Conservation (phyloP, 2,113 vertebrate species). For the Gambusia affinis region DNA sequence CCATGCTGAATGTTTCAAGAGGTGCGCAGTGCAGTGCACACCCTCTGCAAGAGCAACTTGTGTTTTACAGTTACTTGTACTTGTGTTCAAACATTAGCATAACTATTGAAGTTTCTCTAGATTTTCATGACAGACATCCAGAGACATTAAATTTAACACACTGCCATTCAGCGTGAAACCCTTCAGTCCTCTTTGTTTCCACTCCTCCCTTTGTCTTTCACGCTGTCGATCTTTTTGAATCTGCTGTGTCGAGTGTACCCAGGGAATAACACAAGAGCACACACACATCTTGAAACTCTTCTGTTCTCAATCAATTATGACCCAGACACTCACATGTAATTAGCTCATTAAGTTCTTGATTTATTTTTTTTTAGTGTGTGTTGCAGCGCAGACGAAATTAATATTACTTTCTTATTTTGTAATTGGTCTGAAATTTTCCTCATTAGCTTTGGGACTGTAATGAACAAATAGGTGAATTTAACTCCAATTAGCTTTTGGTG, state of each 20-base stretch:
- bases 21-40: too few relatives aligned
- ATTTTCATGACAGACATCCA: neutral
- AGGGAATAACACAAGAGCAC: conserved; percentile 45
- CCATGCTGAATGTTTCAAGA: neutral
- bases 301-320: conserved; percentile 77
- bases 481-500: conserved; percentile 75
- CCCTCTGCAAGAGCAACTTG: too few relatives aligned
- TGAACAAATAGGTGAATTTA: conserved; percentile 79
- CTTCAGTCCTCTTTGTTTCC: conserved; percentile 29
- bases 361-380: conserved; percentile 63
- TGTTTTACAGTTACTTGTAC: neutral
- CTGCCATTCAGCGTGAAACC: conserved; percentile 39
- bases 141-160: conserved; percentile 19
- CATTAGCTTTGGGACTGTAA: conserved; percentile 75
- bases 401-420: conserved; percentile 78
- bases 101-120: neutral
- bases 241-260: conserved; percentile 31
- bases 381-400: conserved; percentile 62
- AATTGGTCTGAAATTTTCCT: conserved; percentile 76
- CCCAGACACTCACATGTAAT: conserved; percentile 77
- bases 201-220: conserved; percentile 27
- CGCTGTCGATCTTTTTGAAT: conserved; percentile 55
- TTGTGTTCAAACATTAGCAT: neutral
- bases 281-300: conserved; percentile 47
- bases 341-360: conserved; percentile 76